These are phyloP conservation scores for Entomyzon cyanotis DNA, from an alignment of 2,113 vertebrate genomes.

Conservation along the genomic window DNA sequence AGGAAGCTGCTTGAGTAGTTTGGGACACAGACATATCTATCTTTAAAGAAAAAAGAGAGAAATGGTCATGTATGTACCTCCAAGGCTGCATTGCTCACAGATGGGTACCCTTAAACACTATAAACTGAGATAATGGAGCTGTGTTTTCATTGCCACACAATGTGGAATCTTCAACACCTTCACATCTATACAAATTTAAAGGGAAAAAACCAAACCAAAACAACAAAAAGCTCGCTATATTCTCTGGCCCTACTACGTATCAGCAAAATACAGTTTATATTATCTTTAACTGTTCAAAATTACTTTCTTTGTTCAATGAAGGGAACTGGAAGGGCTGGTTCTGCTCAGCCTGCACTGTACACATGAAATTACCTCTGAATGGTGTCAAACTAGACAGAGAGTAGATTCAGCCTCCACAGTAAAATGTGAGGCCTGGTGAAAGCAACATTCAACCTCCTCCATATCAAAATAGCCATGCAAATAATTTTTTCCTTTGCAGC, in stretches of 20 bases:
- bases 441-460: not conserved
- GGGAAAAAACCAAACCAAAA: accelerated
- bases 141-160: not conserved
- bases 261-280: not conserved
- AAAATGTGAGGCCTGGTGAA: not conserved
- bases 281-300: not conserved
- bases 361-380: not conserved
- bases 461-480: not conserved
- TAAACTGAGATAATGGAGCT: not conserved
- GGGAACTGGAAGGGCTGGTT: not conserved
- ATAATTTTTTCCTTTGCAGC: not conserved
- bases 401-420: not conserved
- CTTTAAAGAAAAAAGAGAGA: not conserved
- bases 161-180: not conserved
- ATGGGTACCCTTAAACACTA: not conserved
- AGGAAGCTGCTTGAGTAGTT: not conserved
- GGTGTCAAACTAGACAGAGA: not conserved
- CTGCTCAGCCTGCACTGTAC: not conserved
- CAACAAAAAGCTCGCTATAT: not conserved
- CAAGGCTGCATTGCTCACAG: not conserved
- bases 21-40: not conserved
- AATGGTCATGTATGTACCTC: not conserved
- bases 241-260: accelerated
- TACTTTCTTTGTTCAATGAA: not conserved
- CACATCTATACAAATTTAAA: not conserved